These are phyloP conservation scores for Sminthopsis crassicaudata DNA, from an alignment of 2,113 vertebrate genomes.

Conservation along the genomic window DNA sequence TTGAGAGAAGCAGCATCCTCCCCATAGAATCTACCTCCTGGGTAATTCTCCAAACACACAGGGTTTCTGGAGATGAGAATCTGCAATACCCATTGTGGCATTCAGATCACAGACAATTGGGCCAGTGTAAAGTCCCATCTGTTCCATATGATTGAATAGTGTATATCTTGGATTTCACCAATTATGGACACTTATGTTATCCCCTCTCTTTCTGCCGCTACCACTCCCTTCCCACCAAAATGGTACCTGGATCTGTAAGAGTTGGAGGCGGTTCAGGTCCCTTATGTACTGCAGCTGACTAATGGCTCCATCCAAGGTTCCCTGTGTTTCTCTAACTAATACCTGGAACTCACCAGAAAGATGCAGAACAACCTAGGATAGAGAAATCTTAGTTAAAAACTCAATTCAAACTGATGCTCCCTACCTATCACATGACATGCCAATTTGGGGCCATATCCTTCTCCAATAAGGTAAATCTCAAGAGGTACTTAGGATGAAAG, in stretches of 20 bases:
- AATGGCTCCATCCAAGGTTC: conserved; percentile 82
- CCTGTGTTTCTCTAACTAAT: conserved; percentile 80
- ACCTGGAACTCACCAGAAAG: conserved; percentile 84
- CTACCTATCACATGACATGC: neutral
- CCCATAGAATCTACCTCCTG: conserved; percentile 72
- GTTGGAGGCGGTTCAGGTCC: conserved; percentile 82
- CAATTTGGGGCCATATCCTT: neutral
- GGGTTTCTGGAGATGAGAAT: conserved; percentile 81
- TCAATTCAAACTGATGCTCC: neutral
- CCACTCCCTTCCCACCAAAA: neutral
- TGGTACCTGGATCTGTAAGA: conserved; percentile 87
- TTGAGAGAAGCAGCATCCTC: conserved; percentile 24
- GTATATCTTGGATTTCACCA: neutral
- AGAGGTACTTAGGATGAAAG: neutral
- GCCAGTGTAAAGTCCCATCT: neutral
- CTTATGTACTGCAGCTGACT: conserved; percentile 83
- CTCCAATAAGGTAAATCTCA: neutral
- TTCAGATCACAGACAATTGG: neutral
- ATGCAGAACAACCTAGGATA: conserved; percentile 80
- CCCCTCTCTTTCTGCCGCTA: neutral
- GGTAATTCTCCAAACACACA: conserved; percentile 87
- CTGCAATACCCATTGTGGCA: conserved; percentile 78
- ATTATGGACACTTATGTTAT: neutral
- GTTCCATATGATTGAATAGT: neutral
- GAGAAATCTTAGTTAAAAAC: neutral